Conservation (phyloP, 35 echinoderm and acorn worm species). For the Amphiura filiformis region DNA sequence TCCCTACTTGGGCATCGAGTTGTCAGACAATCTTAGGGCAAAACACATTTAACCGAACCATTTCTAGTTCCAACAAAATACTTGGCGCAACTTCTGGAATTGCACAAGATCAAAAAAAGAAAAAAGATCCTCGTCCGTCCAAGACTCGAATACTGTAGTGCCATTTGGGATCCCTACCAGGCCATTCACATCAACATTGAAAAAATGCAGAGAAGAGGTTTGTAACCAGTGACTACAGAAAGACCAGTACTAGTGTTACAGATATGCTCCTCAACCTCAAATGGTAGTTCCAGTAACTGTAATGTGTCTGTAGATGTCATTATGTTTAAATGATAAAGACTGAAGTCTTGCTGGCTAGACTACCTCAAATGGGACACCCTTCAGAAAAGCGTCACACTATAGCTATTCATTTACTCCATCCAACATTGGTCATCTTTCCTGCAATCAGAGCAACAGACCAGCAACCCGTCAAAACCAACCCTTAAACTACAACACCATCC, state of each 20-base stretch:
- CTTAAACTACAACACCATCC: no score
- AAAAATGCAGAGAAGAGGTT: slow-evolving; percentile 36
- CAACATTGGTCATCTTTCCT: no score
- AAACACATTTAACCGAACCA: slow-evolving; percentile 19
- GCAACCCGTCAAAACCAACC: no score
- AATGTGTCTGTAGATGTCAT: no score
- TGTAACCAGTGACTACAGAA: slow-evolving; percentile 30
- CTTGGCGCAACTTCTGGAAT: slow-evolving; percentile 18
- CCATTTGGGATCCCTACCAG: slow-evolving; percentile 27
- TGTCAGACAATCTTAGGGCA: slow-evolving; percentile 17
- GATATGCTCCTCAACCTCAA: background rate
- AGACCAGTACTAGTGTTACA: background rate
- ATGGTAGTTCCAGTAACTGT: no score
- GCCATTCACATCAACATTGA: slow-evolving; percentile 12
- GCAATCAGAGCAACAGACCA: no score
- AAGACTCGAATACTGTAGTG: slow-evolving; percentile 27
- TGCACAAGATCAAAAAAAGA: slow-evolving; percentile 6
- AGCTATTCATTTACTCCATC: no score
- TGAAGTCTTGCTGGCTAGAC: no score
- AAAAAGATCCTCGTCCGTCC: slow-evolving; percentile 24
- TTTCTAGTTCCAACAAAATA: slow-evolving; percentile 15
- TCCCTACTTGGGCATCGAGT: slow-evolving; percentile 13
- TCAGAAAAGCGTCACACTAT: no score
- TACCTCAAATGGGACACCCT: no score
- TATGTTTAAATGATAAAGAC: no score